Evolutionary conservation across 1,140 invertebrate species (phyloP), one percentile per base, ranked within the genome.

Genomic region (Latrodectus geometricus): DNA sequence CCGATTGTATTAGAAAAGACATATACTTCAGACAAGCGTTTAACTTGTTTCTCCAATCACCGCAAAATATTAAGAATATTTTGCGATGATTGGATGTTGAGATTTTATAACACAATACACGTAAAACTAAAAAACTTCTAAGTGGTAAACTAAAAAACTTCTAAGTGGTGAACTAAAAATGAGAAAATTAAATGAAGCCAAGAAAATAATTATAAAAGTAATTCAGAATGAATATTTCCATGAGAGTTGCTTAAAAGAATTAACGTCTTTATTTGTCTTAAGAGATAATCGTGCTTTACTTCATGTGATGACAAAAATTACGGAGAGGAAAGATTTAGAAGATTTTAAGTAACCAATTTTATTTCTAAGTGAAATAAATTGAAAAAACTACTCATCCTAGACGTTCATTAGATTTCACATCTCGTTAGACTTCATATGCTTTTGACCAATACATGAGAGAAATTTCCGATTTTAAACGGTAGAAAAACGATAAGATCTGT

Each of bases 381-480:
- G n/a, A n/a, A n/a, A n/a, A n/a, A n/a, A n/a, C n/a, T n/a, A 21
- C n/a, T 77, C 8, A 77, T 77, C 15, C 7, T 7, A 8, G 7
- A 12, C 4, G 1, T 8, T 49, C 75, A 77, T 61, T 9, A 3
- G 61, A 23, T 8, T n/a, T 4, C 21, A 4, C 3, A 2, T 4
- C 78, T 69, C 52, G 61, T 65, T 68, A 65, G 78, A 49, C 14
- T 69, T 9, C 61, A 80, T 5, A 52, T 48, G 0, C 1, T 70
- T 2, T 14, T 80, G 48, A 68, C 4, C 11, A 20, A 80, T 48
- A 12, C 69, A 0, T 8, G 65, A 49, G 8, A 68, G 21, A 5
- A 70, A 50, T 80, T 69, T 48, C 69, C 61, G 78, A 80, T 80
- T 49, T 12, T 80, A 48, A 68, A 23, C 14, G 23, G 78, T 14